Conservation (phyloP, 2,797 vertebrate species). For the Lepilemur septentrionalis region DNA sequence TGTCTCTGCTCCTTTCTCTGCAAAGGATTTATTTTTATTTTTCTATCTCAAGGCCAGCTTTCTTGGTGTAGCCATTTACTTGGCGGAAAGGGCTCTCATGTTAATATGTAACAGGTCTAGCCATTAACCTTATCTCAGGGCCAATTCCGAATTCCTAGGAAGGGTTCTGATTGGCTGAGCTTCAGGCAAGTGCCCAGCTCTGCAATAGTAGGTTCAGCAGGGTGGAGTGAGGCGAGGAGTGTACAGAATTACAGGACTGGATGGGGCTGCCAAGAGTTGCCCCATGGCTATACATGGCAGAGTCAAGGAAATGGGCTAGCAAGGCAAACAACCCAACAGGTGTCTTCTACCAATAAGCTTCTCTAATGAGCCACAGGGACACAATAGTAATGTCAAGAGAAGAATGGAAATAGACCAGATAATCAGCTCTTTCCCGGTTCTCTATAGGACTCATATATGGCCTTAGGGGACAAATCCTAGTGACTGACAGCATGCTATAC, state of each 20-base stretch:
- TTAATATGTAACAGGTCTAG: neutral
- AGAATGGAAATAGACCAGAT: neutral
- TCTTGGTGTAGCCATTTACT: neutral
- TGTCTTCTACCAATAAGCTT: neutral
- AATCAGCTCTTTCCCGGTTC: neutral
- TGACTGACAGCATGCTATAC: neutral
- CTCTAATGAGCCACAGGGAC: neutral
- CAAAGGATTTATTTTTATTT: neutral
- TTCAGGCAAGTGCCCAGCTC: neutral
- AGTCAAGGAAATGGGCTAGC: neutral
- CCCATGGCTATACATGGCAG: neutral
- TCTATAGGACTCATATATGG: neutral
- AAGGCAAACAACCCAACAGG: neutral
- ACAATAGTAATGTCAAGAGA: neutral
- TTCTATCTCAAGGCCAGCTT: neutral
- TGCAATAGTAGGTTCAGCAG: neutral
- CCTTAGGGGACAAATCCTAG: neutral
- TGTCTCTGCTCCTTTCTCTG: neutral
- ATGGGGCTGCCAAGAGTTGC: neutral
- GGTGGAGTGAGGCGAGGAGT: neutral
- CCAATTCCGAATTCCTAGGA: neutral
- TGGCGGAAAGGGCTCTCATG: neutral
- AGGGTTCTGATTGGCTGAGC: neutral
- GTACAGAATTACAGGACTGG: too few species aligned
- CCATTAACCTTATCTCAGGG: neutral